A percentile compares a stretch with the other conserved stretches of the same genome.
phyloP scores from a whole-genome alignment of 2,888 invertebrate species.

The Platycnemis pennipes region DNA sequence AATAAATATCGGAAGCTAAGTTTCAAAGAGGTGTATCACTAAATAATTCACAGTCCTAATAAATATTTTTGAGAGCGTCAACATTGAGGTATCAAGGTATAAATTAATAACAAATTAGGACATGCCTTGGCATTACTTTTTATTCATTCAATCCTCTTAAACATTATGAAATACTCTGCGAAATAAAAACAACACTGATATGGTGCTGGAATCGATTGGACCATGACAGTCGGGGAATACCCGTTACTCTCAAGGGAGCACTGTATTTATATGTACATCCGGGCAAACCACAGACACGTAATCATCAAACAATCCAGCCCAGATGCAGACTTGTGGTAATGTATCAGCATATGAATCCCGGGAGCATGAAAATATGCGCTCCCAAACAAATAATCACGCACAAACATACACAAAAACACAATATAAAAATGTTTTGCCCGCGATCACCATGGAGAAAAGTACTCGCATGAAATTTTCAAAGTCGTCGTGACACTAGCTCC shows the following conservation, averaged over 20 bases:
- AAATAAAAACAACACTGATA: neutral
- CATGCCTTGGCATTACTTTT: neutral
- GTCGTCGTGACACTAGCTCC: neutral
- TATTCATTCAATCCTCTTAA: neutral
- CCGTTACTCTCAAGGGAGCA: slow-evolving; percentile 31
- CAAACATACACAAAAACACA: neutral
- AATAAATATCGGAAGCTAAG: neutral
- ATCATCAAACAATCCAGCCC: neutral
- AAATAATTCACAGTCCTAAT: neutral
- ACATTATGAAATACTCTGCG: neutral
- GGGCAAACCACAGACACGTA: neutral
- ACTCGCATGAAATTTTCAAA: neutral
- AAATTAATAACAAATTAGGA: neutral
- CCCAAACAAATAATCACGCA: neutral
- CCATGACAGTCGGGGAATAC: slow-evolving; percentile 27
- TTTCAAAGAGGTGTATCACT: neutral
- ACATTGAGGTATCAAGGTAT: neutral
- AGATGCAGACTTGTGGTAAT: neutral
- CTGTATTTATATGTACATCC: neutral
- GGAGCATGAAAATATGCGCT: neutral
- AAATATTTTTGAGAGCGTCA: neutral
- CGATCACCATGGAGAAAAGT: neutral
- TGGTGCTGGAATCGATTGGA: slow-evolving; percentile 9
- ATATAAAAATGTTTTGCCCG: neutral
- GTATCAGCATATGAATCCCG: neutral